These are phyloP conservation scores for Hetaerina titia DNA, from an alignment of 2,888 invertebrate genomes.

Conservation along the genomic window DNA sequence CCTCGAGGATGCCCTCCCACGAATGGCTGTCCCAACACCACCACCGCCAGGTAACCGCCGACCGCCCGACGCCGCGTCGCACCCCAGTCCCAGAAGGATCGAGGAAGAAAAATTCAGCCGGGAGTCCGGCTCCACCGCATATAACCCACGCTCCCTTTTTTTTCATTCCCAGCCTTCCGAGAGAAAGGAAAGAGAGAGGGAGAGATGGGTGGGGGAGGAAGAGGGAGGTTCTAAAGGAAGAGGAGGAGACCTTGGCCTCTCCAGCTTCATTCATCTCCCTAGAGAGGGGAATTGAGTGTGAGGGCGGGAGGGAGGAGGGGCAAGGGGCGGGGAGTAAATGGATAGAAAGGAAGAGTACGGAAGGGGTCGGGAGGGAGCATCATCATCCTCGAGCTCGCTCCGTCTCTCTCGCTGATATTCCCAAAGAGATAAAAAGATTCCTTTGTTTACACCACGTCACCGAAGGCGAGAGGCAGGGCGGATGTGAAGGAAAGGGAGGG, in stretches of 20 bases:
- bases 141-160: constrained; percentile 33
- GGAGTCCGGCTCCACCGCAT: not conserved
- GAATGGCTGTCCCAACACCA: not conserved
- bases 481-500: not conserved
- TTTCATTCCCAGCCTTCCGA: not conserved
- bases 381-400: not conserved
- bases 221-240: not conserved
- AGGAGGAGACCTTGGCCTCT: constrained; percentile 63
- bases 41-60: not conserved
- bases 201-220: not conserved
- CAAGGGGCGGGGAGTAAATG: not conserved
- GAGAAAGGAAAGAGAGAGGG: not conserved
- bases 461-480: constrained; percentile 2
- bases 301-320: not conserved
- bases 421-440: constrained; percentile 62
- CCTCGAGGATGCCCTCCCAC: too few species aligned
- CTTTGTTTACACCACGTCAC: constrained; percentile 34
- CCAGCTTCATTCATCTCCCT: constrained; percentile 60
- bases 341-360: not conserved
- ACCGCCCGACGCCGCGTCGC: not conserved
- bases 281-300: not conserved
- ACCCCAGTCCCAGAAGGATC: not conserved
- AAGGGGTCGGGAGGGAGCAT: not conserved
- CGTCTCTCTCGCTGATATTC: constrained; percentile 47
- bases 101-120: constrained; percentile 36